A percentile compares a stretch with the other conserved stretches of the same genome.
Conservation (phyloP, 2,888 invertebrate species). For the Villa cingulata region DNA sequence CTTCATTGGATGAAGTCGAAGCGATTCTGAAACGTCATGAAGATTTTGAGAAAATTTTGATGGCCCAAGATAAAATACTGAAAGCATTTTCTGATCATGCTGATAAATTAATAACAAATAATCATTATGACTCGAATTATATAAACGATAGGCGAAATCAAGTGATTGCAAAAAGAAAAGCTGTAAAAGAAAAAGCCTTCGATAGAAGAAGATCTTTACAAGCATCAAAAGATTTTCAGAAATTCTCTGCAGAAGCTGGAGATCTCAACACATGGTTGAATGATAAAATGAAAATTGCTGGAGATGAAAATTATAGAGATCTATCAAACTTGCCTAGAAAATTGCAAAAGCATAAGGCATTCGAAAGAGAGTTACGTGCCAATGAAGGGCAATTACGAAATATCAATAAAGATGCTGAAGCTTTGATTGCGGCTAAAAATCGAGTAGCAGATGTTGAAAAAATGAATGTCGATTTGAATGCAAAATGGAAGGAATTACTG, state of each 20-base stretch:
- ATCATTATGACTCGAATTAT: constrained; percentile 67
- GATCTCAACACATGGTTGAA: constrained; percentile 82
- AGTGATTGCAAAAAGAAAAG: constrained; percentile 59
- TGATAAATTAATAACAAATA: constrained; percentile 58
- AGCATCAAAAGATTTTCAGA: constrained; percentile 72
- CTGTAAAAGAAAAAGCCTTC: constrained; percentile 60
- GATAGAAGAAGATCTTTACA: constrained; percentile 60
- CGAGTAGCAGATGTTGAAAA: constrained; percentile 54
- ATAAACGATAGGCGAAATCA: constrained; percentile 59
- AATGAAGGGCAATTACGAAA: constrained; percentile 84
- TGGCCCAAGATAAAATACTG: constrained; percentile 85
- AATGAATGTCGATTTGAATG: constrained; percentile 55
- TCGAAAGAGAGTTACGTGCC: constrained; percentile 85
- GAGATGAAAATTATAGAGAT: constrained; percentile 86
- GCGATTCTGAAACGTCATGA: constrained; percentile 84
- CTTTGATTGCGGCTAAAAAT: constrained; percentile 55
- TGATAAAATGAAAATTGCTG: constrained; percentile 82
- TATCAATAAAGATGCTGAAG: constrained; percentile 52
- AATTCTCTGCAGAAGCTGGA: constrained; percentile 84
- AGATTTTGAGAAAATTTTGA: constrained; percentile 82
- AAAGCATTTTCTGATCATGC: constrained; percentile 72
- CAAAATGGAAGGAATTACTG: constrained; percentile 63
- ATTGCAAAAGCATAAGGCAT: constrained; percentile 91
- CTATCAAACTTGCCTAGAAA: constrained; percentile 80
- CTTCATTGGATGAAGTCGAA: constrained; percentile 81